Percentiles rank a stretch among this genome's conserved stretches.
These are phyloP conservation scores for Oxygymnocypris stewartii DNA, from an alignment of 2,113 vertebrate genomes.

Conservation along the genomic window DNA sequence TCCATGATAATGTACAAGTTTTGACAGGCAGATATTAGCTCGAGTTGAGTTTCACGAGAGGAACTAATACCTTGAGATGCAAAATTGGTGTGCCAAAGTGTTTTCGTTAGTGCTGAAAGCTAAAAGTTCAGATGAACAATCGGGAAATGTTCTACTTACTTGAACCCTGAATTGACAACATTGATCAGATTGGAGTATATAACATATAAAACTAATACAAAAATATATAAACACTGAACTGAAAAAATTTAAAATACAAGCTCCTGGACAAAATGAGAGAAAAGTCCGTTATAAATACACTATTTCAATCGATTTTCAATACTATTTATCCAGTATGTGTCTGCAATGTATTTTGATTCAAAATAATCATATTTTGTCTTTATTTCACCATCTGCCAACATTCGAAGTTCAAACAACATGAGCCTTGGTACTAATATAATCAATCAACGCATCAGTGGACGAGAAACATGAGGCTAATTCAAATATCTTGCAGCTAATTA, in stretches of 20 bases:
- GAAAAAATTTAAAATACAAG: neutral
- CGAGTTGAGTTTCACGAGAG: neutral
- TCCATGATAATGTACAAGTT: conserved; percentile 4
- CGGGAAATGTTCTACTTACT: neutral
- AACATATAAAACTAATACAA: neutral
- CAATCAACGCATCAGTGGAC: neutral
- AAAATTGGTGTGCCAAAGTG: neutral
- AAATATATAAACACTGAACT: neutral
- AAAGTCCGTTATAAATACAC: too few species aligned
- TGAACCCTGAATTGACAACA: neutral
- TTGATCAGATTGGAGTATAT: neutral
- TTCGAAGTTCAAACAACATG: neutral
- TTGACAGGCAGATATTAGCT: neutral
- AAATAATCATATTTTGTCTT: neutral
- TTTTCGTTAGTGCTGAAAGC: neutral
- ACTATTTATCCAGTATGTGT: neutral
- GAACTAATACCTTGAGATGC: too few species aligned
- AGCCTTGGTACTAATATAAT: neutral
- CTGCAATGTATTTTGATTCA: neutral
- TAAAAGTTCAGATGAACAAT: neutral
- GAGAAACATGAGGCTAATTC: conserved; percentile 10
- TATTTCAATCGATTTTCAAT: too few species aligned
- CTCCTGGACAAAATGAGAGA: neutral
- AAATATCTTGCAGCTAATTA: neutral
- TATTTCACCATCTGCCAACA: neutral